Conservation (phyloP, 1,140 invertebrate species). For the Neoseiulus cucumeris region DNA sequence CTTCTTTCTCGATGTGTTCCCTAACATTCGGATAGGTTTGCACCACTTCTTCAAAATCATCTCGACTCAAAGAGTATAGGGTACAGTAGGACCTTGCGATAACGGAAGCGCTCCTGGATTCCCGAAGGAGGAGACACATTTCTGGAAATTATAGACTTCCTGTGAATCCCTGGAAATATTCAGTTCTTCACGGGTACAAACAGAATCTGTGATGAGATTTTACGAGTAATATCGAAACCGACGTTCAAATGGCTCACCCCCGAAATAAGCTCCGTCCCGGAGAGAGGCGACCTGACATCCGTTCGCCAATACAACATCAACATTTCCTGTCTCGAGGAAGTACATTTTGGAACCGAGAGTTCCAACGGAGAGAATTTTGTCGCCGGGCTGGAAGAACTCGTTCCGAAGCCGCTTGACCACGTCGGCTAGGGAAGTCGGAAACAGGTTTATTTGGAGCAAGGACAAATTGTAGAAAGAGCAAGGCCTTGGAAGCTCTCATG, state of each 20-base stretch:
- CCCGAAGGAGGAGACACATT: constrained; percentile 35
- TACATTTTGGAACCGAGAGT: constrained; percentile 80
- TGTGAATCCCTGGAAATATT: background rate
- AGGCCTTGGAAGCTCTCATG: background rate
- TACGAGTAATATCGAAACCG: no score
- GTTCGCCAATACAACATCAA: constrained; percentile 90
- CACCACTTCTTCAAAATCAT: background rate
- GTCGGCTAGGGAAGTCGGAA: constrained; percentile 32
- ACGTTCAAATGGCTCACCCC: constrained; percentile 33
- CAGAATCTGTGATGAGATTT: no score
- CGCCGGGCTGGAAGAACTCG: constrained; percentile 97
- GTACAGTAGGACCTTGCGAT: constrained; percentile 95
- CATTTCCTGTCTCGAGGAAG: constrained; percentile 95
- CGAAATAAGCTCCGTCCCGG: constrained; percentile 96
- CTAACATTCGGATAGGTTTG: background rate
- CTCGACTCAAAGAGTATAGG: constrained; percentile 58
- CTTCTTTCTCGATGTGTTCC: background rate
- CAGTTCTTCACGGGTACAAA: no score
- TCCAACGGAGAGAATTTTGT: constrained; percentile 74
- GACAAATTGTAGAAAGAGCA: background rate
- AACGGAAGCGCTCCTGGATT: constrained; percentile 76
- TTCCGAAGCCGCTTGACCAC: constrained; percentile 92
- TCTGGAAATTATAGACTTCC: constrained; percentile 24
- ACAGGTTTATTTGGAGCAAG: background rate
- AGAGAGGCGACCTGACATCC: constrained; percentile 79